Conservation (phyloP, 2,113 vertebrate species). For the Corvus moneduloides region DNA sequence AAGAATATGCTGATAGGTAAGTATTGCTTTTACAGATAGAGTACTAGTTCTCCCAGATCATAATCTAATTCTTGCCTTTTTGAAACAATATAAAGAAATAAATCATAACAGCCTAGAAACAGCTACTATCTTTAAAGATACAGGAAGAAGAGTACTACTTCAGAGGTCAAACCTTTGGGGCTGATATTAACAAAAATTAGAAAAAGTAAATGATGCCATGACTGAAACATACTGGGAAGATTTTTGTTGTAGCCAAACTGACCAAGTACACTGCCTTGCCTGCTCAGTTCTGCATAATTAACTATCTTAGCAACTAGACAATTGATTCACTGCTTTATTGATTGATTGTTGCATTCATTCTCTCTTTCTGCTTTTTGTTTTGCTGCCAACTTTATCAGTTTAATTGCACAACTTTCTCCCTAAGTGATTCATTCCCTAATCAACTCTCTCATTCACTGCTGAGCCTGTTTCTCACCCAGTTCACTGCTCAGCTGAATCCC, state of each 20-base stretch:
- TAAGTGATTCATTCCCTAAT: constrained; percentile 45
- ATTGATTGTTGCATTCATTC: constrained; percentile 25
- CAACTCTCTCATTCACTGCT: background rate
- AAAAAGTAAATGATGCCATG: background rate
- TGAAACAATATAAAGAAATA: background rate
- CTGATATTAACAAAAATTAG: background rate
- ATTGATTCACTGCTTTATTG: constrained; percentile 53
- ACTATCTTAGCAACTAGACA: constrained; percentile 47
- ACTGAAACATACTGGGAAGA: background rate
- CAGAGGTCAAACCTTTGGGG: background rate
- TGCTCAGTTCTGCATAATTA: constrained; percentile 45
- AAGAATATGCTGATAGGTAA: background rate
- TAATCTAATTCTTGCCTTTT: background rate
- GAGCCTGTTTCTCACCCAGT: background rate
- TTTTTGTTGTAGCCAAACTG: background rate
- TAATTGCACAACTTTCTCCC: constrained; percentile 49
- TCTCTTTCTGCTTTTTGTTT: constrained; percentile 38
- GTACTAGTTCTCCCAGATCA: background rate
- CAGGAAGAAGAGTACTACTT: background rate
- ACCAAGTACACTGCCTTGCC: background rate
- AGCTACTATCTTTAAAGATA: background rate
- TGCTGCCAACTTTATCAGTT: constrained; percentile 47
- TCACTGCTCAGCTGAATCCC: constrained; percentile 4
- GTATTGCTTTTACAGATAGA: background rate
- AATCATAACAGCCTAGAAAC: background rate